Evolutionary conservation across 2,888 invertebrate species (phyloP).

Genomic region (Noctua pronuba): DNA sequence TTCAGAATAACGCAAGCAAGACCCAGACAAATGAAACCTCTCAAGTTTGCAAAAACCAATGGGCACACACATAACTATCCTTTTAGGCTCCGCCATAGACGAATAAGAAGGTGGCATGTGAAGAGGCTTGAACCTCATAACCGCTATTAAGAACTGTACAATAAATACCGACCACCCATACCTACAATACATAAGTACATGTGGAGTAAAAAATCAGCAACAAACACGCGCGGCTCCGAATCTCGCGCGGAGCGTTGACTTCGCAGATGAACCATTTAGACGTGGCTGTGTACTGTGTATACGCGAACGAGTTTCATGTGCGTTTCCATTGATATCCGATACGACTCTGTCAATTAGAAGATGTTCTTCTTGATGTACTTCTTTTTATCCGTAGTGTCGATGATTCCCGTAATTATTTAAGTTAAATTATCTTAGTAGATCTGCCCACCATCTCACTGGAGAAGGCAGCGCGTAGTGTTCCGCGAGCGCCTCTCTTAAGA

Average conservation of each 20-base stretch:
- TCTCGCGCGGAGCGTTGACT: constrained; percentile 83
- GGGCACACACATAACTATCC: neutral
- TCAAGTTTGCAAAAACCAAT: neutral
- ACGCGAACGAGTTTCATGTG: constrained; percentile 80
- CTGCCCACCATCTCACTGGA: too few species aligned
- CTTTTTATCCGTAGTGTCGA: neutral
- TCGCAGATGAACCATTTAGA: constrained; percentile 83
- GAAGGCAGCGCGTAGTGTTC: too few species aligned
- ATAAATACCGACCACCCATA: constrained; percentile 16
- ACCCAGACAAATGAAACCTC: neutral
- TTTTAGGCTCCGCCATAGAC: neutral
- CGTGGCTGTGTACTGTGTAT: constrained; percentile 73
- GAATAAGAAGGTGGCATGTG: neutral
- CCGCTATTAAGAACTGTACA: constrained; percentile 10
- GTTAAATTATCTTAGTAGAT: too few species aligned
- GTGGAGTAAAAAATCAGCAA: constrained; percentile 75
- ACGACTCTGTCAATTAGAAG: neutral
- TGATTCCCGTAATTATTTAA: neutral
- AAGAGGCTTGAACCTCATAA: constrained; percentile 19
- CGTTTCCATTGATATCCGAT: constrained; percentile 74
- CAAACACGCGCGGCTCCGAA: constrained; percentile 79
- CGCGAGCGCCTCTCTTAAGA: too few species aligned
- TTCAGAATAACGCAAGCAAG: neutral
- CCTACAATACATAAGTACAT: constrained; percentile 31
- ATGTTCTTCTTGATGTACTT: neutral